Evolutionary conservation across 2,797 vertebrate genomes (phyloP).

Genomic region (Amblyraja radiata): DNA sequence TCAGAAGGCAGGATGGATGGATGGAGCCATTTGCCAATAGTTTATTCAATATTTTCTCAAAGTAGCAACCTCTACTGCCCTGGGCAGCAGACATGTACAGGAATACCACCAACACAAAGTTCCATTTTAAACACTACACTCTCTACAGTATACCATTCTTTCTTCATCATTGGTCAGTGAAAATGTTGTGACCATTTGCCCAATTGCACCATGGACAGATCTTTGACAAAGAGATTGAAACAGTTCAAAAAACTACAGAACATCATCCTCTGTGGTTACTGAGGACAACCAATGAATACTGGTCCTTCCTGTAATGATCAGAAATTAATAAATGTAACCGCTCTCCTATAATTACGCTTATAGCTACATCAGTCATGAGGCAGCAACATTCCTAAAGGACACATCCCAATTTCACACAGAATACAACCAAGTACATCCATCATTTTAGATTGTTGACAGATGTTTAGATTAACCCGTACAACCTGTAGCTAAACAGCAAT

Average conservation of each 20-base stretch:
- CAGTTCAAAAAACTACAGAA: background rate
- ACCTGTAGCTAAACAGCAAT: background rate
- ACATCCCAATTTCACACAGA: background rate
- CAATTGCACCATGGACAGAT: background rate
- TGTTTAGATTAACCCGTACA: background rate
- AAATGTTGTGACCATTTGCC: background rate
- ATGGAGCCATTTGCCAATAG: background rate
- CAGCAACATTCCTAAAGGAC: too few species aligned
- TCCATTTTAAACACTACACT: background rate
- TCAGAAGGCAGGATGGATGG: background rate
- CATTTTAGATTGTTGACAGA: background rate
- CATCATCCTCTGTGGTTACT: background rate
- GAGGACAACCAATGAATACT: background rate
- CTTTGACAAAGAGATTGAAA: background rate
- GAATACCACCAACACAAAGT: background rate
- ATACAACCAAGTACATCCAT: too few species aligned
- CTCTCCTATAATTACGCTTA: background rate
- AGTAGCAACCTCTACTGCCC: background rate
- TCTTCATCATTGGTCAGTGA: background rate
- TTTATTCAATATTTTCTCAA: background rate
- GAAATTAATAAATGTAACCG: background rate
- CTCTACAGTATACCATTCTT: background rate
- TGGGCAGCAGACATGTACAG: too few species aligned
- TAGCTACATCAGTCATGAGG: background rate
- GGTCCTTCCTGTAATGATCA: background rate